phyloP scores from a whole-genome alignment of 2,888 invertebrate species.

The Ischnura elegans region DNA sequence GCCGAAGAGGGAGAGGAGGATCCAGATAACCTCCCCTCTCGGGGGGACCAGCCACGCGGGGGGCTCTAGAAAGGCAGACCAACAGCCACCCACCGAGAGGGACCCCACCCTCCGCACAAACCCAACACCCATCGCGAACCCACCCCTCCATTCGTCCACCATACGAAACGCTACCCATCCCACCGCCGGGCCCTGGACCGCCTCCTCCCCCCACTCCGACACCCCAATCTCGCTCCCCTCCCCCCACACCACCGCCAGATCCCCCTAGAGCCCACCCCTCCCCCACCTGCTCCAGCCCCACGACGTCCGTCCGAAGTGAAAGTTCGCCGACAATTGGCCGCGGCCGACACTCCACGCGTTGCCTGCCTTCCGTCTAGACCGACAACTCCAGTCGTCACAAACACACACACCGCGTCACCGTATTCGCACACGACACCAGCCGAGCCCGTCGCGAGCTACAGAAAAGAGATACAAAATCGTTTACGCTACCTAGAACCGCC shows the following conservation, averaged over 20 bases:
- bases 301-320: constrained; percentile 66
- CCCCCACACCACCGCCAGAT: neutral
- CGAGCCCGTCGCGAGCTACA: constrained; percentile 11
- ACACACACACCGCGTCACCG: neutral
- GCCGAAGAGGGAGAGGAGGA: neutral
- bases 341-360: constrained; percentile 67
- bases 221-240: neutral
- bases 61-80: constrained; percentile 67
- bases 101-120: constrained; percentile 2
- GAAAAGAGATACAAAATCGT: neutral
- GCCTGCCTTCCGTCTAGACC: constrained; percentile 67
- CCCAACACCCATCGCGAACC: neutral
- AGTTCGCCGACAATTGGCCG: constrained; percentile 67
- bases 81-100: constrained; percentile 58
- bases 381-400: constrained; percentile 32
- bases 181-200: neutral
- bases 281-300: constrained; percentile 22
- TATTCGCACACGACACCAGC: neutral
- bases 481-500: too few relatives aligned
- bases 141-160: neutral
- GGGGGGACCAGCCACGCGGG: constrained; percentile 30
- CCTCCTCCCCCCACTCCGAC: neutral
- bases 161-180: neutral
- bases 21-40: neutral
- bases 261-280: neutral